Conservation (phyloP, 2,113 vertebrate species). For the Istiophorus platypterus region DNA sequence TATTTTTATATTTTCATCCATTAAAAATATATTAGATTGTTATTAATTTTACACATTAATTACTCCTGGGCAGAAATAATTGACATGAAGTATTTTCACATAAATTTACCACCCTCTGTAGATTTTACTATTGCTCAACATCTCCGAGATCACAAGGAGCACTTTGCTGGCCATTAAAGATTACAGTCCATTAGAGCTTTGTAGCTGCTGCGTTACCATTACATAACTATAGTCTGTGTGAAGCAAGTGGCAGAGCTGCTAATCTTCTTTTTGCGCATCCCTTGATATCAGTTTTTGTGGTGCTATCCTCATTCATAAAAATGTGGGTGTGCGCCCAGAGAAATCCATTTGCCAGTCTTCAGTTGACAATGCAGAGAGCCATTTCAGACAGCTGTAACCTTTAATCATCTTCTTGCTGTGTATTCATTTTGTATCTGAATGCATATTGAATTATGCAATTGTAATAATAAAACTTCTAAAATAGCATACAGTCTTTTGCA, state of each 20-base stretch:
- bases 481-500: background rate
- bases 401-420: constrained; percentile 14
- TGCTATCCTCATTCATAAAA: background rate
- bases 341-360: constrained; percentile 37
- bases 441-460: constrained; percentile 19
- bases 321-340: constrained; percentile 7
- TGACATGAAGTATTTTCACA: background rate
- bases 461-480: background rate
- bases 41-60: too few species aligned
- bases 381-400: constrained; percentile 29
- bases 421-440: constrained; percentile 1
- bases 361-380: constrained; percentile 19
- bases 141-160: constrained; percentile 1
- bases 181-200: background rate
- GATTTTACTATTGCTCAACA: background rate
- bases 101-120: background rate
- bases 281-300: constrained; percentile 12
- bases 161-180: background rate
- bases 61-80: too few species aligned
- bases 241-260: background rate
- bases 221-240: background rate
- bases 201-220: background rate
- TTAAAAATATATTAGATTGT: too few species aligned
- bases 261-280: constrained; percentile 7
- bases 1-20: too few species aligned